Evolutionary conservation across 2,113 vertebrate species (phyloP), one percentile per base, ranked within the genome.

Genomic region (Perca fluviatilis): DNA sequence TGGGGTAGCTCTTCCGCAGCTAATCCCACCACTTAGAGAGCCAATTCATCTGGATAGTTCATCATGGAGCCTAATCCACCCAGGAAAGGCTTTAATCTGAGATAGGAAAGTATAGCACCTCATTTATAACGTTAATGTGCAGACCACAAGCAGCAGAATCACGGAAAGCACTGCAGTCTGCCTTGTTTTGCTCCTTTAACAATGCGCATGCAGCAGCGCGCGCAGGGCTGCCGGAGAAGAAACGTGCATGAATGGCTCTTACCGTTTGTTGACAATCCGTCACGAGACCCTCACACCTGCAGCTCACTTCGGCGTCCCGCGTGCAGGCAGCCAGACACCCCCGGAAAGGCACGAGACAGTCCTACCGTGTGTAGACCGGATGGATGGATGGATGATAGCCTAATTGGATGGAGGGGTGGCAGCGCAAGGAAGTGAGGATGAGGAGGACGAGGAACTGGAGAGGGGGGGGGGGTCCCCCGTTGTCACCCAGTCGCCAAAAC

Each of bases 181-280:
- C 64, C 62, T 67, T 67, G 19, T 79, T 75, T 74, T 56, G 76
- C 40, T 57, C 13, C 57, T 74, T 62, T 53, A 51, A 50, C 68
- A 74, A 30, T 72, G 60, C 70, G 74, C 63, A 73, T 76, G 66
- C 60, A 60, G 82, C 76, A 43, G 73, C 57, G 73, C 62, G 75
- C 50, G 72, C 66, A 5, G 62, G 4, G 18, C 66, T 33, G 65
- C 65, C 46, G 27, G 62, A 77, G 40, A 47, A 89, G 56, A 83
- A 83, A 77, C 43, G 64, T 75, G 67, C 60, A 21, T 61, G 68
- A 51, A 18, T 25, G 33, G 18, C 53, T 84, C 93, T 94, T 95
- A 95, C 94, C 95, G 79, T 91, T 84, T 92, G 94, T 81, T 90
- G 95, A 90, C 92, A 83, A 92, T 91, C 89, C 84, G 89, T 92